These are phyloP conservation scores for Eurystomus gularis DNA, from an alignment of 2,113 vertebrate genomes.

Conservation along the genomic window DNA sequence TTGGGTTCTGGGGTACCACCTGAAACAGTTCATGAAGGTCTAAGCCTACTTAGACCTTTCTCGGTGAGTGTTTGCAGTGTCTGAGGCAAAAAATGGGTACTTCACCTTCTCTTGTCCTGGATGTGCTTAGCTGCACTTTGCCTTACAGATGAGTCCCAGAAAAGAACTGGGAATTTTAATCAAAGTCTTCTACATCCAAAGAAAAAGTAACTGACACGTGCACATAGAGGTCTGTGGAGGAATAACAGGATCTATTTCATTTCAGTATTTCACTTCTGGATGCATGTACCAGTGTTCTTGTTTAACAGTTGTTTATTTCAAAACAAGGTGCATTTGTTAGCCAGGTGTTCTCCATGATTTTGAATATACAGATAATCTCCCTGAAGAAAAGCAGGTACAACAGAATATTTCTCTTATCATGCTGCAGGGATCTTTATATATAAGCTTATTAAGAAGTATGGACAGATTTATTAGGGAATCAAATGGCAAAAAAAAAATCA, in stretches of 20 bases:
- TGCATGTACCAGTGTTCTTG: background rate
- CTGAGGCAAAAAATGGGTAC: background rate
- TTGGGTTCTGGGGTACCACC: background rate
- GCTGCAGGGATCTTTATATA: background rate
- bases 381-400: background rate
- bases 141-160: background rate
- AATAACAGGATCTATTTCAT: background rate
- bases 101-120: background rate
- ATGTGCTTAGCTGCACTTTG: background rate
- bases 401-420: background rate
- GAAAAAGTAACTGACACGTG: background rate
- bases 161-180: background rate
- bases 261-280: background rate
- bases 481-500: background rate
- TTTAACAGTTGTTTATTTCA: background rate
- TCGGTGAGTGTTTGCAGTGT: background rate
- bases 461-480: background rate
- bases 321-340: background rate
- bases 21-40: background rate
- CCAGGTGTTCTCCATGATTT: background rate
- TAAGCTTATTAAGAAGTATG: background rate
- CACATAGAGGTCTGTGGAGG: background rate
- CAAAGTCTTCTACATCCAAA: background rate
- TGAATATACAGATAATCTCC: background rate
- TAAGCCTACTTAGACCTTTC: background rate